Base-by-base conservation (phyloP, 2,888 invertebrate genomes). In the Yponomeuta cagnagella region DNA sequence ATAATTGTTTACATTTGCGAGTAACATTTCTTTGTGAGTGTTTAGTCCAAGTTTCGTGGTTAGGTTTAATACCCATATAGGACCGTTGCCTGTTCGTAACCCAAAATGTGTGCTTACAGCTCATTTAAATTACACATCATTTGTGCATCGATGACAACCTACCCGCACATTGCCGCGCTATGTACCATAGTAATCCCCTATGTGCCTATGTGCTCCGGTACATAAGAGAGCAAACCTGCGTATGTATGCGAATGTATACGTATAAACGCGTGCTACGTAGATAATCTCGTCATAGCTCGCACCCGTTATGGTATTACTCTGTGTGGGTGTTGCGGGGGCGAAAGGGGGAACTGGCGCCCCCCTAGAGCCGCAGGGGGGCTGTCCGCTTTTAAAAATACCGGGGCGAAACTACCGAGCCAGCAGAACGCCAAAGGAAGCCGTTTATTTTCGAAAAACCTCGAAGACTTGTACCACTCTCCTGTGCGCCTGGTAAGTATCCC, bases 261-360 rank as follows among this genome's bases (percentile, higher is more conserved):
- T 85, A 83, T 86, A 86, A 88, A 58, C 52, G 15, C 43, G 12
- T 15, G 15, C 52, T 58, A 88, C 83, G 89, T 88, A 89, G 85
- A 92, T 92, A 91, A 92, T 92, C 91, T 90, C 91, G 90, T 91
- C 90, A 91, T 91, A 91, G 89, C 89, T 86, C 86, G 87, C 90
- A 84, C 90, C 91, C 90, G 90, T 90, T 91, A 92, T 92, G 91
- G 90, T 88, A 91, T 91, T 88, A 90, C 90, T 87, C 89, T 86
- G 87, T 87, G 85, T 82, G 85, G 85, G 82, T 79, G 75, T 77
- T 77, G 78, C 75, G 75, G 76, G 81, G 79, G 78, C 74, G 74
- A 73, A 73, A 78, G 74, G 74, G 74, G 72, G 71, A 72, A 69
- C 52, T 58, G 43, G 52, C 52, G 52, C 79, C 82, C 82, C 87